Conservation (phyloP, 2,797 vertebrate genomes). For the Phylloscopus collybita region DNA sequence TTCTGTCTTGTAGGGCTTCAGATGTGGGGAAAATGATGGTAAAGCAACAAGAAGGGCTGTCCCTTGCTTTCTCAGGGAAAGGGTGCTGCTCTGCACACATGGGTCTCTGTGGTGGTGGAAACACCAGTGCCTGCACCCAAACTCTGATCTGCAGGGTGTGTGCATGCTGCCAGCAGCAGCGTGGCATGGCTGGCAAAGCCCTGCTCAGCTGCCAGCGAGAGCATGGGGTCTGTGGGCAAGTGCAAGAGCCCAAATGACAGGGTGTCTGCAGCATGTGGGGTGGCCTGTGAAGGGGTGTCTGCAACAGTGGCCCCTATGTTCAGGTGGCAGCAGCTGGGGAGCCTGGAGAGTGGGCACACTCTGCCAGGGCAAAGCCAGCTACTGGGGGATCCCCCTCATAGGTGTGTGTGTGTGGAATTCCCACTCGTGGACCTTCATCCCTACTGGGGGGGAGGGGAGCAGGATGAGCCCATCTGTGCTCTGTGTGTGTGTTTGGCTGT, state of each 20-base stretch:
- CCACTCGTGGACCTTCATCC: not conserved
- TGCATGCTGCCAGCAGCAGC: not conserved
- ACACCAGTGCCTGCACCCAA: not conserved
- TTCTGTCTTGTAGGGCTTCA: not conserved
- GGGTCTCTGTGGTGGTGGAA: not conserved
- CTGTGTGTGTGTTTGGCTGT: not conserved
- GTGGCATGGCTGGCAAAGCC: not conserved
- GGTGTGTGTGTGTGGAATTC: not conserved
- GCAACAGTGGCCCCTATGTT: accelerated
- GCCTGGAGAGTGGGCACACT: not conserved
- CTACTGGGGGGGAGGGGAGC: accelerated
- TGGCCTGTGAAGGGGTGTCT: not conserved
- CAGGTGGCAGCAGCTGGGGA: not conserved
- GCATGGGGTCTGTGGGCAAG: not conserved
- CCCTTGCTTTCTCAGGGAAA: not conserved
- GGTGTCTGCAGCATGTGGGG: accelerated
- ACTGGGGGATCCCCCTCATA: not conserved
- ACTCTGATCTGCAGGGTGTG: not conserved
- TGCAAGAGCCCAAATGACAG: accelerated
- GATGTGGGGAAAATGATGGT: not conserved
- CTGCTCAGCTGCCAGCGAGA: not conserved
- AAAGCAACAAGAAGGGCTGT: not conserved
- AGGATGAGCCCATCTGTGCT: not conserved
- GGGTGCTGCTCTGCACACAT: accelerated
- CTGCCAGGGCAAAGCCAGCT: not conserved